phyloP scores from a whole-genome alignment of 2,888 invertebrate genomes.

The Rotaria sp. region DNA sequence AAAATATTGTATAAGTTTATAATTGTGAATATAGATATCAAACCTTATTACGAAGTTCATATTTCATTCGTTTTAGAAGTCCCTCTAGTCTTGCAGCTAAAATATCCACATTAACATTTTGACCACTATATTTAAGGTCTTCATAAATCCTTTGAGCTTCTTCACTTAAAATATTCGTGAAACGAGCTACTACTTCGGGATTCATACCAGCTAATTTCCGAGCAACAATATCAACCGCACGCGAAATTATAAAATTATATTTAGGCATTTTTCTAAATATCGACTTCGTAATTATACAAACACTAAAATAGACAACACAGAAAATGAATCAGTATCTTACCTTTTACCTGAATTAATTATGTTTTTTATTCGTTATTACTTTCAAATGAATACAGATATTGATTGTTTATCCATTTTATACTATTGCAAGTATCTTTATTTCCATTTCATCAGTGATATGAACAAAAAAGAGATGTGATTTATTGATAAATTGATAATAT shows the following conservation, averaged over 20 bases:
- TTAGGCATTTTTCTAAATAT: too few species aligned
- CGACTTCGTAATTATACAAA: not conserved
- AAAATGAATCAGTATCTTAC: not conserved
- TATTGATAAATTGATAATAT: too few species aligned
- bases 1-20: too few species aligned
- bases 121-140: not conserved
- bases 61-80: not conserved
- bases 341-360: not conserved
- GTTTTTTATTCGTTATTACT: not conserved
- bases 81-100: not conserved
- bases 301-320: not conserved
- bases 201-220: not conserved
- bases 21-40: not conserved
- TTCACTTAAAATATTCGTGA: not conserved
- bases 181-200: not conserved
- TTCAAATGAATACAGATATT: too few species aligned
- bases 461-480: too few species aligned
- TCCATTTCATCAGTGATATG: too few species aligned
- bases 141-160: not conserved
- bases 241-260: too few species aligned
- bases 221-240: too few species aligned
- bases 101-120: not conserved
- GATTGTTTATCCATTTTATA: too few species aligned
- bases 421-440: too few species aligned
- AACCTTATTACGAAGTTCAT: conserved; percentile 11